phyloP scores from a whole-genome alignment of 37 sponge, comb jelly and placozoan genomes.

The Petrosia ficiformis region DNA sequence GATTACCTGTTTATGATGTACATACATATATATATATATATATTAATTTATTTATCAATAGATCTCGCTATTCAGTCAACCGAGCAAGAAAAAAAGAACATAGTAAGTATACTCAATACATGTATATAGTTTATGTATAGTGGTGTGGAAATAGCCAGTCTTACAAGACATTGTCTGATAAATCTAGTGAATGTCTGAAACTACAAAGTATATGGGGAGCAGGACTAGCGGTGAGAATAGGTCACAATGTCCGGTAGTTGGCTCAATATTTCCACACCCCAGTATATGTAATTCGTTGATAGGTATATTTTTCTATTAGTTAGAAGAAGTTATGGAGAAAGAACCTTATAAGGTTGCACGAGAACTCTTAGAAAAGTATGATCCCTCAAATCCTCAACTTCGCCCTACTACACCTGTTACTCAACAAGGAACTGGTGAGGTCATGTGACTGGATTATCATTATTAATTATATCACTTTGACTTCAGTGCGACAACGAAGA shows the following conservation, averaged over 20 bases:
- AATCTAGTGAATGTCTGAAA: too few species aligned
- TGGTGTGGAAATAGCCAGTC: too few species aligned
- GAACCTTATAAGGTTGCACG: slow-evolving; percentile 43
- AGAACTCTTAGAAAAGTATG: slow-evolving; percentile 43
- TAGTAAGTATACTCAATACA: neutral
- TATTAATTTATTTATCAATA: neutral
- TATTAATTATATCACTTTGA: too few species aligned
- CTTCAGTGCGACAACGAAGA: neutral
- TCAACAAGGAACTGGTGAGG: too few species aligned
- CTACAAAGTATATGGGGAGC: too few species aligned
- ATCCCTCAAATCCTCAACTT: slow-evolving; percentile 37
- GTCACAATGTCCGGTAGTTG: too few species aligned
- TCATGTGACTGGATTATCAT: too few species aligned
- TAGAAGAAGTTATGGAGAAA: slow-evolving; percentile 67
- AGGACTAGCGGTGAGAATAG: too few species aligned
- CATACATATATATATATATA: neutral
- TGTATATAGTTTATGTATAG: neutral
- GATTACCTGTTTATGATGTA: too few species aligned
- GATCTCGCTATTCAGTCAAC: neutral
- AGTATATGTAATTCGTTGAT: too few species aligned
- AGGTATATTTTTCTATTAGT: slow-evolving; percentile 6
- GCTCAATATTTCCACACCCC: too few species aligned
- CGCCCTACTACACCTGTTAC: neutral
- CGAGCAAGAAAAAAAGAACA: neutral
- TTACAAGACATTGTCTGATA: too few species aligned